Evolutionary conservation across 64 coral and sea anemone genomes (phyloP), one percentile per base, ranked within the genome.

Genomic region (Platygyra sinensis): DNA sequence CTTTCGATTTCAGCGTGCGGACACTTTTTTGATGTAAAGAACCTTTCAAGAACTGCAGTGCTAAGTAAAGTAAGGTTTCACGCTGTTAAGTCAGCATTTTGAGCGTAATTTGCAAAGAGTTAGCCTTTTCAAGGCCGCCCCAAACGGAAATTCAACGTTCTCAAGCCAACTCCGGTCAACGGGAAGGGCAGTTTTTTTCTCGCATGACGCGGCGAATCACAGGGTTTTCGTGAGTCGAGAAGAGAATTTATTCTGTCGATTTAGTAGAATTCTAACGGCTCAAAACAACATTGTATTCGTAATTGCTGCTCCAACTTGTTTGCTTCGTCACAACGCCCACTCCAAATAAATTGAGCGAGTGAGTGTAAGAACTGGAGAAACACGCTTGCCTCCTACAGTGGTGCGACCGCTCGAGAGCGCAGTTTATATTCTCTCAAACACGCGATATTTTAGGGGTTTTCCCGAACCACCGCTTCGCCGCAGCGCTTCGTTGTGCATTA

Each of bases 311-410:
- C 87, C 32, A 84, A 94, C 59, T 85, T 82, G 79, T 88, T 94
- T 89, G 92, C 89, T 52, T 73, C 78, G 17, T 83, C 87, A 80
- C 73, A 69, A 94, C 92, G 92, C 92, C 92, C 92, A 94, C 92
- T 75, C 33, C 86, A 94, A 94, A 83, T 71, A 89, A 94, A 84
- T 94, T 88, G 46, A 89, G 67, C 69, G 81, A 64, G 60, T 67
- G 87, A 85, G 6, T 36, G 81, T 27, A 2, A 1, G 10, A 27
- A 0, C 65, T 12, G 0, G 19, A 50, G 22, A 8, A 42, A 33
- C 29, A 39, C 11, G 30, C 81, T 69, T 22, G 52, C 81, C 81
- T 85, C 81, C 81, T 85, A 52, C 51, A 24, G 65, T 27, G 28
- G 78, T 17, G 15, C 12, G 57, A 80, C n/a, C 78, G 78, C 15